Evolutionary conservation across 1,140 invertebrate genomes (phyloP), one percentile per base, ranked within the genome.

Genomic region (Nilaparvata lugens): DNA sequence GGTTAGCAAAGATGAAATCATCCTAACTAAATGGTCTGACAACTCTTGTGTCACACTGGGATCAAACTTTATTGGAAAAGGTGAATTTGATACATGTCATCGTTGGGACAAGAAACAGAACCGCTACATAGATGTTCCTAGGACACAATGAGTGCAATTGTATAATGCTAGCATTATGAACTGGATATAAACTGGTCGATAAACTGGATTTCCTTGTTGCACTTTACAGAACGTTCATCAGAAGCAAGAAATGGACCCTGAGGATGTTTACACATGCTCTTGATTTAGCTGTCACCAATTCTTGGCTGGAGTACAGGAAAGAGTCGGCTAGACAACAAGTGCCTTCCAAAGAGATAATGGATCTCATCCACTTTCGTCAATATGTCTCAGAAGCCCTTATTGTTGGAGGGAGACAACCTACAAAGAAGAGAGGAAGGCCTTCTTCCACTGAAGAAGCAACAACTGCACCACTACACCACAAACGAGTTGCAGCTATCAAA

Each of bases 111-210:
- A 66, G 64, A 64, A 61, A 65, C 11, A 70, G 69, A 52, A 57
- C 67, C n/a, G n/a, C 57, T 71, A 72, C 55, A 59, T 74, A 3
- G 45, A 66, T n/a, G n/a, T n/a, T n/a, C n/a, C n/a, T n/a, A n/a
- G n/a, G n/a, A n/a, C n/a, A 57, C 65, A 68, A 40, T 66, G 71
- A 42, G 61, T 75, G 1, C 68, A 68, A 57, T 31, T 65, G 38
- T 75, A 76, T 65, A 76, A 76, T 62, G 62, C 65, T 51, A 68
- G 62, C 54, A n/a, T n/a, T n/a, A n/a, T n/a, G n/a, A n/a, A n/a
- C n/a, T n/a, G n/a, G n/a, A n/a, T n/a, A 75, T 75, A 72, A 71
- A 71, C 72, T 73, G 19, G 69, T 75, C 42, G 73, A 76, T 65
- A 42, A 62, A 13, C 56, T 59, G 23, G 70, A 70, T 43, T 61